Conservation (phyloP, 1,140 invertebrate genomes). For the Aricia agestis region DNA sequence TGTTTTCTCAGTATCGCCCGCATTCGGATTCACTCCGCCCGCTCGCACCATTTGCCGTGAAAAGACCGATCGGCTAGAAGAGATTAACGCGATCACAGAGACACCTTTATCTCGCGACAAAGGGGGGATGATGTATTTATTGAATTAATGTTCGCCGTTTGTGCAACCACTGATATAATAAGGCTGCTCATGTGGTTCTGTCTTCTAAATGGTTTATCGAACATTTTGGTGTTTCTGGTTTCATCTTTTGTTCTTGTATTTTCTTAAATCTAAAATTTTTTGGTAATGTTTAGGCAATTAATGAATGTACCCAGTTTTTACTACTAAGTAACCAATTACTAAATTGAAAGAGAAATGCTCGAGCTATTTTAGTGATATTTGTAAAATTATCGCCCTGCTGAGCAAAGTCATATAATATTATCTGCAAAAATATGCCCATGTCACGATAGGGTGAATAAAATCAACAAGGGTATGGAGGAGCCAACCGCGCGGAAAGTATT, state of each 20-base stretch:
- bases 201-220: too few relatives aligned
- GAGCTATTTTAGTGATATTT: not conserved
- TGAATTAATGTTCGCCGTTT: not conserved
- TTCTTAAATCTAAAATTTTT: too few relatives aligned
- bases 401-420: not conserved
- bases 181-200: too few relatives aligned
- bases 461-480: not conserved
- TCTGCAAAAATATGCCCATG: not conserved
- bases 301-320: too few relatives aligned
- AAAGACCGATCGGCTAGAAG: constrained; percentile 10
- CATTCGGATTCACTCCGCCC: constrained; percentile 2
- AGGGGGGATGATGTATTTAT: not conserved
- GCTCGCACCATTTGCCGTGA: constrained; percentile 10
- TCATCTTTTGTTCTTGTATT: too few relatives aligned
- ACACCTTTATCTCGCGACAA: constrained; percentile 13
- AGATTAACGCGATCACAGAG: constrained; percentile 5
- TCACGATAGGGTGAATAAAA: constrained; percentile 1
- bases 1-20: constrained; percentile 6
- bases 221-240: too few relatives aligned
- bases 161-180: not conserved
- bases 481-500: not conserved
- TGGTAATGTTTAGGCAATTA: too few relatives aligned
- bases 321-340: too few relatives aligned
- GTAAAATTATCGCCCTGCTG: not conserved
- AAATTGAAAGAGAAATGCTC: too few relatives aligned